Evolutionary conservation across 53 echinoderm and acorn worm species (phyloP), one percentile per base, ranked within the genome.

Genomic region (Glandiceps talaboti): DNA sequence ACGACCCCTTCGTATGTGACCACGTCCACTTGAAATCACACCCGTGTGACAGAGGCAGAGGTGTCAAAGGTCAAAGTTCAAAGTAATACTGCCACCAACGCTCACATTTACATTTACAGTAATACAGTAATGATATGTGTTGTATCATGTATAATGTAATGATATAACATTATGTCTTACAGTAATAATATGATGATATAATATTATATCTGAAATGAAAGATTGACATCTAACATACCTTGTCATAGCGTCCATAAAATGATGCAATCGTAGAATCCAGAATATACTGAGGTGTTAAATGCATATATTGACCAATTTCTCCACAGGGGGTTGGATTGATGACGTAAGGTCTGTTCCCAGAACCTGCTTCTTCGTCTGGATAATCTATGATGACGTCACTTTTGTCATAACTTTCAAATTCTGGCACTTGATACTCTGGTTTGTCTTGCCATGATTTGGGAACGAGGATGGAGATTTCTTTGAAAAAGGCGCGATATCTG

Each of bases 271-370:
- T 77, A 75, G 79, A 27, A 25, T 92, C 86, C 26, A 87, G 78
- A 0, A 96, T 27, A 32, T 90, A 96, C 30, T 86, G 81, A 1
- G 96, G 96, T 1, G 96, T 92, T n/a, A 96, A 79, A 74, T 88
- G 85, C 74, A 96, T 92, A 77, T 80, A 92, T 0, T 78, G 31
- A 0, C 96, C 96, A 0, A 84, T 85, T 73, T 88, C 79, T 0
- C 96, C 96, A 75, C 96, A 96, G 25, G 86, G 92, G 0, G 96
- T 92, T 14, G 85, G 79, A 33, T 96, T 96, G 32, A 87, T 84
- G 0, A 84, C 84, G 84, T 90, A 96, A 0, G 96, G 96, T 73
- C 86, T 82, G 80, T 92, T 90, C 20, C 83, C 87, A 74, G 79
- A 79, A 30, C 81, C 64, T 45, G 75, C 27, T 74, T 80, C 29